phyloP scores from a whole-genome alignment of 2,797 vertebrate species.

The Microctenopoma steveboyesi region DNA sequence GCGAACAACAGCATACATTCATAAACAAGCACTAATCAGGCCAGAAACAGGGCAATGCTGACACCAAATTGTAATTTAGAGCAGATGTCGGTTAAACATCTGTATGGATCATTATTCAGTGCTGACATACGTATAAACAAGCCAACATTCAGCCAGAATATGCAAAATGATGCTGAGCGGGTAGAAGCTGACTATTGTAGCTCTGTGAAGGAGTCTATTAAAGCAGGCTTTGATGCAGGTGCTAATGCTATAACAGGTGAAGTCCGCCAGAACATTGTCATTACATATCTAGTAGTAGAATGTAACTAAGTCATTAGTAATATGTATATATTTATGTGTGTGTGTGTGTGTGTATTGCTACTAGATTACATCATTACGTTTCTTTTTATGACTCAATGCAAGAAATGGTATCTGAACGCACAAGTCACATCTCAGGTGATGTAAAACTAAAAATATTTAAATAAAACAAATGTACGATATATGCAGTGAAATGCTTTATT shows the following conservation, averaged over 20 bases:
- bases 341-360: no score
- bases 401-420: no score
- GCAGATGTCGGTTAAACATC: no score
- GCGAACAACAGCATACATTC: conserved; percentile 35
- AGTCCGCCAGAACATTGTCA: conserved; percentile 9
- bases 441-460: no score
- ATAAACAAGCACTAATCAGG: conserved; percentile 48
- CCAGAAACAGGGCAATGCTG: conserved; percentile 32
- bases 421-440: no score
- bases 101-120: conserved; percentile 1
- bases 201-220: conserved; percentile 59
- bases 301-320: no score
- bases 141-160: conserved; percentile 40
- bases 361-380: no score
- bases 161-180: conserved; percentile 56
- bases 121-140: conserved; percentile 52
- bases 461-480: no score
- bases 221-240: conserved; percentile 57
- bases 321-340: no score
- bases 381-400: no score
- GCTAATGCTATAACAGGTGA: background rate
- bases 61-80: conserved; percentile 7
- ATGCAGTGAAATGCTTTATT: no score
- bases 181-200: conserved; percentile 57
- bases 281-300: no score